Base-by-base conservation (phyloP, 2,888 invertebrate species). In the Leptarthrus brevirostris region DNA sequence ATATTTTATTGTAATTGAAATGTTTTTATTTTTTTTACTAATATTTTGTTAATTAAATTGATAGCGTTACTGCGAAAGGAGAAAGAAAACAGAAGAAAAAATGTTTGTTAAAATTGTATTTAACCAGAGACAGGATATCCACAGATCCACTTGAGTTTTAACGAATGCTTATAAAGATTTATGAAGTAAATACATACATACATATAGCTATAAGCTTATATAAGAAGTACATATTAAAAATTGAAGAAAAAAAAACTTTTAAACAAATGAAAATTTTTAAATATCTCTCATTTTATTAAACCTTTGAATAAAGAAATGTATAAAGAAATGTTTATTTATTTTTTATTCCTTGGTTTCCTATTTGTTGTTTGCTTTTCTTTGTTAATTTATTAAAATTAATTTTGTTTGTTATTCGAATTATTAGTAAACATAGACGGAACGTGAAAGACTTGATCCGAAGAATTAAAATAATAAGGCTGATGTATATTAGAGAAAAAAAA, bases 401-500 rank as follows among this genome's bases (percentile, higher is more conserved):
- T 22, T 56, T 56, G 10, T 30, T 16, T 34, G n/a, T 58, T 58
- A 10, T 0, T n/a, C 2, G 14, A 40, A 12, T 64, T 40, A 40
- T 54, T 24, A 12, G 34, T 64, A n/a, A 24, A 64, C 18, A 47
- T 22, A 64, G 44, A 47, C 2, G 40, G 64, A 64, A 44, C 44
- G 64, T 36, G 47, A 64, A 64, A 64, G 64, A 64, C 64, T 64
- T 47, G 44, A 44, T 47, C 40, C 36, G 47, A 64, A 44, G 47
- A 64, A 64, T 64, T 64, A 14, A 64, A 64, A 44, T 61, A 18
- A 61, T 40, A 61, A 61, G 61, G 61, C 61, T 61, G 61, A 61
- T 61, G 40, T 61, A 40, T 40, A 61, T 61, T 40, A 61, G 61
- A 40, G 36, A 18, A 53, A 54, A 24, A 54, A 54, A 54, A 54